phyloP scores from a whole-genome alignment of 2,888 invertebrate species.

The Quadriops clusia region DNA sequence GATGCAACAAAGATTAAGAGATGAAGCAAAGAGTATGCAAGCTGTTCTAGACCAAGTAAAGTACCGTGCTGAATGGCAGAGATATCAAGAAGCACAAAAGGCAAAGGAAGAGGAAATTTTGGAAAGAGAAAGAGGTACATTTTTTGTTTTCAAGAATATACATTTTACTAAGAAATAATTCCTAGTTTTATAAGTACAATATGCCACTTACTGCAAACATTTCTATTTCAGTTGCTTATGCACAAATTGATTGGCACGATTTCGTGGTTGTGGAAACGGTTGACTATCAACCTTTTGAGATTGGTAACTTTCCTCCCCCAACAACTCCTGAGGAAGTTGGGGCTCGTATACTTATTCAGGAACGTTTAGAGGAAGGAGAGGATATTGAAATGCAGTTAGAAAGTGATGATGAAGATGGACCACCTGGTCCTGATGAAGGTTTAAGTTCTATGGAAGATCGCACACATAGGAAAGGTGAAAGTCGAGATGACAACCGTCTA shows the following conservation, averaged over 20 bases:
- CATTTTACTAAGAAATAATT: constrained; percentile 5
- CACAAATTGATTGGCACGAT: constrained; percentile 99
- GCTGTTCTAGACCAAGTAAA: constrained; percentile 78
- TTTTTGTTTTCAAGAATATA: too few species aligned
- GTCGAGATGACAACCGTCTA: constrained; percentile 47
- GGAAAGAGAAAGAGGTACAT: constrained; percentile 74
- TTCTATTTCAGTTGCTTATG: constrained; percentile 64
- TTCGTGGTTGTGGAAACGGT: constrained; percentile 99
- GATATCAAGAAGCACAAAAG: constrained; percentile 85
- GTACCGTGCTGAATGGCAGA: constrained; percentile 92
- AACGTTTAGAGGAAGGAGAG: constrained; percentile 67
- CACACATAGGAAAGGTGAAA: constrained; percentile 37
- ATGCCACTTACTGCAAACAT: too few species aligned
- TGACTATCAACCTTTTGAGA: constrained; percentile 94
- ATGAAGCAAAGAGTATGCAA: constrained; percentile 59
- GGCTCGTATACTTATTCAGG: constrained; percentile 81
- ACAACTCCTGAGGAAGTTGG: constrained; percentile 97
- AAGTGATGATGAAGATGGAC: constrained; percentile 55
- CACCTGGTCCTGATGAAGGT: constrained; percentile 35
- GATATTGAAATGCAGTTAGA: constrained; percentile 87
- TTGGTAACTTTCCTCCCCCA: constrained; percentile 91
- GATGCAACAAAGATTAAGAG: constrained; percentile 61
- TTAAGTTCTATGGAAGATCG: constrained; percentile 58
- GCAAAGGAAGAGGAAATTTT: constrained; percentile 90
- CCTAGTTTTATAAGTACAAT: constrained; percentile 5